Evolutionary conservation across 2,888 invertebrate genomes (phyloP).

Genomic region (Mallateleia sp.): DNA sequence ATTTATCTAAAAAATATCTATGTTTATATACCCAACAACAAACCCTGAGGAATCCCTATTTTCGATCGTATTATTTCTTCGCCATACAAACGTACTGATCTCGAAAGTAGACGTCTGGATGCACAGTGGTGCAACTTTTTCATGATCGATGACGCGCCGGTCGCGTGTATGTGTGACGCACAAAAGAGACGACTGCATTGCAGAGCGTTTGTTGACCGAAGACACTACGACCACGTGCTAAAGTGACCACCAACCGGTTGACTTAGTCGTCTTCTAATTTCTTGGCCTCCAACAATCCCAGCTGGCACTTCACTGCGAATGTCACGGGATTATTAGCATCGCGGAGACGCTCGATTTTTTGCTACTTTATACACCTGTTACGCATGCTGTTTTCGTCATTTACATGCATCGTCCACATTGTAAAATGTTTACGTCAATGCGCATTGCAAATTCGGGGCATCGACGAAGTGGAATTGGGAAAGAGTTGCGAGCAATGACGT

Average conservation of each 20-base stretch:
- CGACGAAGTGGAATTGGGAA: too few relatives aligned
- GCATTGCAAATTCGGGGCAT: too few relatives aligned
- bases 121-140: constrained; percentile 47
- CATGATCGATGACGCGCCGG: constrained; percentile 52
- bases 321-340: constrained; percentile 60
- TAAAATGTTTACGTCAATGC: not conserved
- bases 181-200: constrained; percentile 74
- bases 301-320: constrained; percentile 61
- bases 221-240: constrained; percentile 71
- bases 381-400: too few relatives aligned
- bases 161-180: constrained; percentile 38
- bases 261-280: constrained; percentile 75
- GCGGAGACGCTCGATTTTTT: constrained; percentile 21
- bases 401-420: not conserved
- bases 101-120: not conserved
- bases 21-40: too few relatives aligned
- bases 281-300: constrained; percentile 46
- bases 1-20: too few relatives aligned
- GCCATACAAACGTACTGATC: too few relatives aligned
- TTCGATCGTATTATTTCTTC: too few relatives aligned
- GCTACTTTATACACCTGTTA: constrained; percentile 40
- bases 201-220: constrained; percentile 77
- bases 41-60: too few relatives aligned
- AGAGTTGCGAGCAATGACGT: too few relatives aligned
- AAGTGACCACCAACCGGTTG: constrained; percentile 76